Evolutionary conservation across 2,888 invertebrate species (phyloP).

Genomic region (Dromius quadrimaculatus): DNA sequence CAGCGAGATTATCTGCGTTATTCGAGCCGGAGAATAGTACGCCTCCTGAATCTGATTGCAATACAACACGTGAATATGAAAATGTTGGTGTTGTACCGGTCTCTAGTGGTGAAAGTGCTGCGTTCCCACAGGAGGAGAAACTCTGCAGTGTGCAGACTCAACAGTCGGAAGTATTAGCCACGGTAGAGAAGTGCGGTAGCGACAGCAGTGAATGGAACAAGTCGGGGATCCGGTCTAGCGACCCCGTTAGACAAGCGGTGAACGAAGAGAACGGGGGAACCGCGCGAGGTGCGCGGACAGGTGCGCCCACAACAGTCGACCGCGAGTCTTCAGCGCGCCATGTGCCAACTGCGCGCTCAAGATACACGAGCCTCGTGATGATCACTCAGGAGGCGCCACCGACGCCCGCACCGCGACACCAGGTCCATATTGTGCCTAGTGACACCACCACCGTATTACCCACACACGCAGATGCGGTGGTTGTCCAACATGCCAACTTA

Average conservation of each 20-base stretch:
- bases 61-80: background rate
- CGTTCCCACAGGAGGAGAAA: conserved; percentile 48
- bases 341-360: conserved; percentile 69
- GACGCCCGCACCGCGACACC: conserved; percentile 64
- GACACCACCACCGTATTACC: conserved; percentile 81
- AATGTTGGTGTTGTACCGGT: background rate
- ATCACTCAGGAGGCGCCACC: conserved; percentile 80
- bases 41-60: conserved; percentile 28
- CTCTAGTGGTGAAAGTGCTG: conserved; percentile 32
- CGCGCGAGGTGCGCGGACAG: conserved; percentile 61
- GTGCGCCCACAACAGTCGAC: conserved; percentile 65
- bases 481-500: conserved; percentile 76
- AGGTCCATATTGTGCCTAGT: conserved; percentile 81
- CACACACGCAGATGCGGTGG: conserved; percentile 67
- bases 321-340: conserved; percentile 57
- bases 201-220: conserved; percentile 59
- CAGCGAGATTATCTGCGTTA: conserved; percentile 10
- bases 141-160: background rate
- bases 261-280: conserved; percentile 60
- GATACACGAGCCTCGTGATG: conserved; percentile 91
- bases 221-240: conserved; percentile 62
- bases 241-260: conserved; percentile 60
- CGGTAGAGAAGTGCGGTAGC: conserved; percentile 28
- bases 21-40: conserved; percentile 7
- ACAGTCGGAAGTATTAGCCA: conserved; percentile 41